These are phyloP conservation scores for Chionomys nivalis DNA, from an alignment of 2,113 vertebrate genomes.

Conservation along the genomic window DNA sequence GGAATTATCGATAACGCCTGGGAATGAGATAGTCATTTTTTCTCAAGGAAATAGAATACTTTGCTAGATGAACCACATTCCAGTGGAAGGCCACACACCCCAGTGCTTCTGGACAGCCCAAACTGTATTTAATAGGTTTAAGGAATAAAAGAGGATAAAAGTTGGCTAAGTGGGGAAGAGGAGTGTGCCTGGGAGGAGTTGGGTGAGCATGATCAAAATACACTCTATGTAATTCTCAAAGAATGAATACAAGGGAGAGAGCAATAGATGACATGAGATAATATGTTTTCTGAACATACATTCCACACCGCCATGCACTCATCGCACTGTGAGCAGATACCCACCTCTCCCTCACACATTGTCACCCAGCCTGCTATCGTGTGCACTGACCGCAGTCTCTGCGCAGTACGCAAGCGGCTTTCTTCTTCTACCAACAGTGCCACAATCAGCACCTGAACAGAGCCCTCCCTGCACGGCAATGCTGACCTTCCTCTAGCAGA, in stretches of 20 bases:
- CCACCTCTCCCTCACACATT: background rate
- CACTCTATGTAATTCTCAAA: background rate
- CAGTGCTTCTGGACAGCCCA: background rate
- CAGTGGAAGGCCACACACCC: background rate
- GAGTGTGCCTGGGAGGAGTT: too few species aligned
- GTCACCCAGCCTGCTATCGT: rapidly evolving
- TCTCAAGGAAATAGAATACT: background rate
- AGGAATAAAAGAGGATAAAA: background rate
- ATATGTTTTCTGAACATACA: background rate
- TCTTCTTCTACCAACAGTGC: background rate
- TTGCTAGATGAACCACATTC: background rate
- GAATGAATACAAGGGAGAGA: too few species aligned
- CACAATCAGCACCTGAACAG: rapidly evolving
- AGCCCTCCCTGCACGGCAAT: rapidly evolving
- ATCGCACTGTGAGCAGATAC: background rate
- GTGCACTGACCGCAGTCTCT: rapidly evolving
- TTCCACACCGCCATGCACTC: background rate
- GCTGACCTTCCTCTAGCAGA: background rate
- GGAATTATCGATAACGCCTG: background rate
- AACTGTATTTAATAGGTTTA: background rate
- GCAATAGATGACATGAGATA: background rate
- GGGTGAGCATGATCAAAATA: background rate
- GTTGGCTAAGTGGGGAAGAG: background rate
- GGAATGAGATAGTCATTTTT: background rate
- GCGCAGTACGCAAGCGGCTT: too few species aligned